phyloP scores from a whole-genome alignment of 2,113 vertebrate genomes.

The Promerops cafer region DNA sequence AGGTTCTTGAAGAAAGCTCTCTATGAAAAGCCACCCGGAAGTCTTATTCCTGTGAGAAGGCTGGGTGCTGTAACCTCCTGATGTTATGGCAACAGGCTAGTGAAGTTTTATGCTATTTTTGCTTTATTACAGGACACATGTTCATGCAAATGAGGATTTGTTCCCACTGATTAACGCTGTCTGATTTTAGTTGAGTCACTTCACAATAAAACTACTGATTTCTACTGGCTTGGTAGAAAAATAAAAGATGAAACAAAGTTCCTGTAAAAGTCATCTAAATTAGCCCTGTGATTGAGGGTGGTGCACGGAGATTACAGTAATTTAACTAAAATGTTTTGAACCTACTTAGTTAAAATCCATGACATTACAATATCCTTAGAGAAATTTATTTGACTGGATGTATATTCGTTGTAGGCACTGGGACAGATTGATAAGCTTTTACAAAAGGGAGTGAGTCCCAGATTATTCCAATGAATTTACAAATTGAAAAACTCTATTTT shows the following conservation, averaged over 20 bases:
- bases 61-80: not conserved
- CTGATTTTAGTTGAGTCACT: not conserved
- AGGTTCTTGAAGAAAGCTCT: not conserved
- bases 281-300: not conserved
- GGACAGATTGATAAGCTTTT: not conserved
- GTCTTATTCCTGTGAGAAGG: not conserved
- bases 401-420: not conserved
- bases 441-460: not conserved
- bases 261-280: not conserved
- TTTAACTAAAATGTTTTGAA: not conserved
- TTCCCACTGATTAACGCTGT: not conserved
- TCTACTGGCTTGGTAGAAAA: not conserved
- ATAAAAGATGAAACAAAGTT: not conserved
- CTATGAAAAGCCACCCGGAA: not conserved
- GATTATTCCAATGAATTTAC: not conserved
- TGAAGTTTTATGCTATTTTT: not conserved
- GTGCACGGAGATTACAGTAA: not conserved
- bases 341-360: not conserved
- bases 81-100: not conserved
- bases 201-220: not conserved
- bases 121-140: not conserved
- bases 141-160: not conserved
- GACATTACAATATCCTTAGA: not conserved
- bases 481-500: not conserved
- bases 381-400: not conserved